Evolutionary conservation across 1,140 invertebrate genomes (phyloP), one percentile per base, ranked within the genome.

Genomic region (Papilio helenus): DNA sequence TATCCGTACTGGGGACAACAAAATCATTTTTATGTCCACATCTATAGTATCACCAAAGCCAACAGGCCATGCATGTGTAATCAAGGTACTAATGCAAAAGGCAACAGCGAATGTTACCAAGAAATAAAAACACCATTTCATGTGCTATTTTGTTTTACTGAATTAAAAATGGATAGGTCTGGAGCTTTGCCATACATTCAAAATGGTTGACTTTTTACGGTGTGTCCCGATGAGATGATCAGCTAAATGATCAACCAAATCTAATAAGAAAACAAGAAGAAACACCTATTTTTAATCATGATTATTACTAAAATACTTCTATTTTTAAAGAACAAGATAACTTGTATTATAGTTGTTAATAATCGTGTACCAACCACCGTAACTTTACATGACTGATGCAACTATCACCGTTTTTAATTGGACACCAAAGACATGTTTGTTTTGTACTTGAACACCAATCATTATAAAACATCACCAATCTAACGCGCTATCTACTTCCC

Each of bases 81-180:
- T 76, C 46, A 76, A 76, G 49, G 51, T 46, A 51, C 39, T 76
- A 58, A 76, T 58, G 49, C 49, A 58, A 76, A 76, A 55, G 46
- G 74, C 26, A 76, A 76, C 8, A 49, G 72, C 23, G 39, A 26
- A 23, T 74, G 42, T 51, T 74, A 51, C n/a, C 4, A 73, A 44
- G n/a, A 14, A 61, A 68, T 68, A 68, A 61, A 58, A 23, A 20
- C 10, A 3, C 58, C 61, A 68, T 68, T 68, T 34, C 26, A 29
- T 68, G 26, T 14, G 14, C 58, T 16, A 29, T 68, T 68, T 68
- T 68, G 5, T 68, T 65, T 65, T 65, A 65, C 26, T 3, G 20
- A 2, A 26, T 61, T 61, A 29, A 68, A 58, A 20, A 68, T 5
- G 5, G 18, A 26, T 61, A 14, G 46, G 42, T 12, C 9, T 7